Percentiles rank a stretch among this genome's conserved stretches.
phyloP scores from a whole-genome alignment of 2,797 vertebrate genomes.

The Acridotheres tristis region DNA sequence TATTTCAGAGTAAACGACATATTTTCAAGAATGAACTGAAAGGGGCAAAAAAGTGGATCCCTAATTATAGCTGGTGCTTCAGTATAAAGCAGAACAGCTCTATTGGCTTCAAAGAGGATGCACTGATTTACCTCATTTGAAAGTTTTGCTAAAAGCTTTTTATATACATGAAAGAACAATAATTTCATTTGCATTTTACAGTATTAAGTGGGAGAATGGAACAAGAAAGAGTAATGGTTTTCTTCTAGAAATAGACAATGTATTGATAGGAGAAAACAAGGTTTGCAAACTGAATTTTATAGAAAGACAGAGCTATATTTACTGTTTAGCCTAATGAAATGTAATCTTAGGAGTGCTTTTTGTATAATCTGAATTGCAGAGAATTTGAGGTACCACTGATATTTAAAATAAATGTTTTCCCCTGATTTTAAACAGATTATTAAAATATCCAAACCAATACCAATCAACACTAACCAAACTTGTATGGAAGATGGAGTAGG shows the following conservation, averaged over 20 bases:
- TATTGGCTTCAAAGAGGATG: not conserved
- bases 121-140: not conserved
- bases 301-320: not conserved
- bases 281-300: not conserved
- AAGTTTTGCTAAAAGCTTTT: not conserved
- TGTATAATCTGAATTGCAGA: not conserved
- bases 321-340: not conserved
- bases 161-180: not conserved
- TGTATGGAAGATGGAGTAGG: not conserved
- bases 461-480: not conserved
- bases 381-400: not conserved
- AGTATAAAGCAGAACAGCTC: not conserved
- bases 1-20: not conserved
- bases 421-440: not conserved
- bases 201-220: not conserved
- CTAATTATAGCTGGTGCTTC: not conserved
- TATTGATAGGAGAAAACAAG: not conserved
- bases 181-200: not conserved
- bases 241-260: not conserved
- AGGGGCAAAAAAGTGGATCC: not conserved
- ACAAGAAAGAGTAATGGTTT: not conserved
- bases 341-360: not conserved
- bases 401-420: not conserved
- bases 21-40: not conserved
- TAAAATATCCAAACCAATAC: not conserved